Evolutionary conservation across 1,140 invertebrate genomes (phyloP), one percentile per base, ranked within the genome.

Genomic region (Drosophila kurseongensis): DNA sequence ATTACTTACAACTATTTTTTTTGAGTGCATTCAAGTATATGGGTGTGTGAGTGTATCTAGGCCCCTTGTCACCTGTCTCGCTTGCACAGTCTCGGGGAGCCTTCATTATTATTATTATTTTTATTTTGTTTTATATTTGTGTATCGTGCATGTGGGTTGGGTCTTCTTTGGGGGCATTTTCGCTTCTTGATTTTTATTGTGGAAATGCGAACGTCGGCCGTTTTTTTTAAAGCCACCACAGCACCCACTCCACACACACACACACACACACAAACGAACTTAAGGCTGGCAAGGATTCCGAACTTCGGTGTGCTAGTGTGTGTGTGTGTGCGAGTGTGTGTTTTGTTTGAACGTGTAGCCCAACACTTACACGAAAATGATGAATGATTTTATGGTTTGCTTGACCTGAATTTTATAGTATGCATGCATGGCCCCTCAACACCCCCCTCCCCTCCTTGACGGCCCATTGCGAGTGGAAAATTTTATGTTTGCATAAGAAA

Each of bases 401-500:
- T 91, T 91, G 89, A 88, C 89, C 80, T 89, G 84, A 85, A 91
- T 89, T 89, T 89, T 89, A 89, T 89, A 86, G 83, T 86, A 82
- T 89, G 83, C 83, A 89, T 89, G 84, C 84, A 89, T 55, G 82
- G 16, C 61, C 62, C 12, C 8, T 14, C n/a, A n/a, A 29, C 27
- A 23, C 10, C 47, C 45, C 18, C 54, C 47, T 1, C 10, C 23
- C 32, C 45, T 27, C 48, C 56, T 61, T 67, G 58, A 47, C 54
- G 69, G 84, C 76, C 79, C 84, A 85, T 84, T 84, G 80, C 77
- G 77, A 89, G 84, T 89, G 85, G 85, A 89, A 82, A 90, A 91
- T 91, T 90, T 91, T 90, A 91, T 91, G 90, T 91, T 91, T 91
- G 82, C 90, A 90, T 88, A 91, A 91, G 90, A 91, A 91, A 91